phyloP scores from a whole-genome alignment of 2,113 vertebrate species.

The Chloropsis hardwickii region DNA sequence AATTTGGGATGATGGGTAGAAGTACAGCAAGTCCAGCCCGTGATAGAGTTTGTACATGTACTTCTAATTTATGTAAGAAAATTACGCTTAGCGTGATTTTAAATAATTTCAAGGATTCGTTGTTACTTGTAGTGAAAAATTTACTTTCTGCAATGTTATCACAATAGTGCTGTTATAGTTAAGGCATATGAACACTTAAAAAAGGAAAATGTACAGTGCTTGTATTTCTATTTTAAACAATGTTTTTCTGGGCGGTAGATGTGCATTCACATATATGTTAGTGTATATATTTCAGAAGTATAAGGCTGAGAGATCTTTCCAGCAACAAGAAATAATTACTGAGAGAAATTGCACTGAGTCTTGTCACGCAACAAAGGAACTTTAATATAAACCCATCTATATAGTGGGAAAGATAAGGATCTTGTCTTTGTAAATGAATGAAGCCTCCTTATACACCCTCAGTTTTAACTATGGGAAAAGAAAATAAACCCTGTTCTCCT shows the following conservation, averaged over 20 bases:
- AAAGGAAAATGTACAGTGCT: neutral
- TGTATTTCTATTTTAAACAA: neutral
- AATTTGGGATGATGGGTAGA: conserved; percentile 4
- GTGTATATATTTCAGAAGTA: conserved; percentile 11
- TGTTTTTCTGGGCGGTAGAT: neutral
- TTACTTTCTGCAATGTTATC: neutral
- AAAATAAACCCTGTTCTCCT: conserved; percentile 60
- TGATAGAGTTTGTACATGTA: neutral
- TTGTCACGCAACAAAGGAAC: conserved; percentile 65
- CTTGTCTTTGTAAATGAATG: conserved; percentile 75
- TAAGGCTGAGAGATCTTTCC: conserved; percentile 33
- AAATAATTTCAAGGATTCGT: neutral
- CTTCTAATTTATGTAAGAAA: conserved; percentile 25
- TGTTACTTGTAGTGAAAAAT: neutral
- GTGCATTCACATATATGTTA: neutral
- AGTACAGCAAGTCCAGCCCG: neutral
- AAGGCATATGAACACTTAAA: neutral
- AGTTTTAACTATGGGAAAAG: conserved; percentile 65
- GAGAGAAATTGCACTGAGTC: conserved; percentile 61
- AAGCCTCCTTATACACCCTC: conserved; percentile 59
- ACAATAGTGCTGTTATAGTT: neutral
- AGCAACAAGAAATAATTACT: conserved; percentile 70
- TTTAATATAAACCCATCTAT: conserved; percentile 69
- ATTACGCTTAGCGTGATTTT: neutral
- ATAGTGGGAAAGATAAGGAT: conserved; percentile 58